Evolutionary conservation across 2,888 invertebrate species (phyloP), one percentile per base, ranked within the genome.

Genomic region (Ophion slaviceki): DNA sequence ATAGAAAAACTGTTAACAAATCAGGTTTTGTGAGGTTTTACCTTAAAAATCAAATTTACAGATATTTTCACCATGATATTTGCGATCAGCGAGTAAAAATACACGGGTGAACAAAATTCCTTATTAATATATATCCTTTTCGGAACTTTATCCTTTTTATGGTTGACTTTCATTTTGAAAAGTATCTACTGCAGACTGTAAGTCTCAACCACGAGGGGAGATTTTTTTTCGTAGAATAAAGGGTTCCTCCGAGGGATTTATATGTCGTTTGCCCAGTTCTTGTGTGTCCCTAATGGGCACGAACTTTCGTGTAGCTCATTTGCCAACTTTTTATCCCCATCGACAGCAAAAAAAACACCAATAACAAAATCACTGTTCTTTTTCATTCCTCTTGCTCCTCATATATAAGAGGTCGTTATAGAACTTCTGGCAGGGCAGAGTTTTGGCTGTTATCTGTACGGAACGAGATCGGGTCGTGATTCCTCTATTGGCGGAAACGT

Each of bases 401-500:
- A 24, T 80, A 78, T 67, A 20, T 24, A n/a, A 61, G 70, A 40
- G 53, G 20, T 68, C 66, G 14, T 28, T 75, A 10, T 70, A n/a
- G 70, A 36, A 67, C 40, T 67, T 67, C 17, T 10, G 61, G 6
- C 6, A 45, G 47, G n/a, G 36, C 24, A 59, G 28, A 10, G 17
- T 61, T 64, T 11, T n/a, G 6, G 57, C 53, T 75, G 24, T 45
- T 72, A 67, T 71, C 10, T 59, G 66, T 61, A 47, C 47, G 66
- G 67, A 36, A 45, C 32, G 68, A 77, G 62, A 71, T 28, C 17
- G 62, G 24, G 7, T 85, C 83, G 71, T 32, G 62, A 83, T 83
- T 32, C 32, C 40, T 61, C 80, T 74, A 86, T 88, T 81, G 75
- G 64, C 84, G 86, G 89, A 86, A 89, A 86, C 78, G 82, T 88